These are phyloP conservation scores for Odobenus rosmarus DNA, from an alignment of 2,113 vertebrate species.

Conservation along the genomic window DNA sequence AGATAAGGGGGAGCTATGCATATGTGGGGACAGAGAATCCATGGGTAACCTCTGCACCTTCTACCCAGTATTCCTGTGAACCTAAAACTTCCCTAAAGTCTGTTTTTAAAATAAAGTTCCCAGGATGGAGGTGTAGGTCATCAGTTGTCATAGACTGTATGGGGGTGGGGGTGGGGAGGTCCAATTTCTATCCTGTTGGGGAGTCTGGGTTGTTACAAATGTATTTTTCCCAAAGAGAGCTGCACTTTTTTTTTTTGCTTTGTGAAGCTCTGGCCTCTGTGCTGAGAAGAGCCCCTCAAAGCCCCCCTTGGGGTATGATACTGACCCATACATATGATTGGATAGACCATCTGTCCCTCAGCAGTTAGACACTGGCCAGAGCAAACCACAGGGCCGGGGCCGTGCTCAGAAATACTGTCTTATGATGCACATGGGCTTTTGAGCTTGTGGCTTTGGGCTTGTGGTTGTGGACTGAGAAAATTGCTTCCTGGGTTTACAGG, in stretches of 20 bases:
- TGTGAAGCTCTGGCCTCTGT: not conserved
- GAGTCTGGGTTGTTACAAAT: not conserved
- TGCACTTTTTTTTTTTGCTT: not conserved
- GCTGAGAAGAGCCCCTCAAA: not conserved
- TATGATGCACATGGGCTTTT: slow-evolving; percentile 29
- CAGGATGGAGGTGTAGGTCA: not conserved
- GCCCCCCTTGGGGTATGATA: not conserved
- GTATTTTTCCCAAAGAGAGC: not conserved
- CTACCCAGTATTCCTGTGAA: not conserved
- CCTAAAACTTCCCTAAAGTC: not conserved
- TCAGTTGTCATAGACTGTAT: not conserved
- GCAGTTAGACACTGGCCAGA: not conserved
- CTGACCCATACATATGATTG: not conserved
- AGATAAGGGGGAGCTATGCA: not conserved
- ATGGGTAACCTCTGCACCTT: not conserved
- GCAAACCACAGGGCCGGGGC: not conserved
- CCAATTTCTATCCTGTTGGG: not conserved
- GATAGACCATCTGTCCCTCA: not conserved
- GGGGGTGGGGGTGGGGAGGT: not conserved
- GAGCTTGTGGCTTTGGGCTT: slow-evolving; percentile 70
- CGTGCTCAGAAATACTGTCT: slow-evolving; percentile 12
- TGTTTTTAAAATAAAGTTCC: not conserved
- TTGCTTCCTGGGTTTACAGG: slow-evolving; percentile 62
- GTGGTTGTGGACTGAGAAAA: slow-evolving; percentile 71
- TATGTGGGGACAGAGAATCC: not conserved